Conservation (phyloP, 2,888 invertebrate species). For the Cabera pusaria region DNA sequence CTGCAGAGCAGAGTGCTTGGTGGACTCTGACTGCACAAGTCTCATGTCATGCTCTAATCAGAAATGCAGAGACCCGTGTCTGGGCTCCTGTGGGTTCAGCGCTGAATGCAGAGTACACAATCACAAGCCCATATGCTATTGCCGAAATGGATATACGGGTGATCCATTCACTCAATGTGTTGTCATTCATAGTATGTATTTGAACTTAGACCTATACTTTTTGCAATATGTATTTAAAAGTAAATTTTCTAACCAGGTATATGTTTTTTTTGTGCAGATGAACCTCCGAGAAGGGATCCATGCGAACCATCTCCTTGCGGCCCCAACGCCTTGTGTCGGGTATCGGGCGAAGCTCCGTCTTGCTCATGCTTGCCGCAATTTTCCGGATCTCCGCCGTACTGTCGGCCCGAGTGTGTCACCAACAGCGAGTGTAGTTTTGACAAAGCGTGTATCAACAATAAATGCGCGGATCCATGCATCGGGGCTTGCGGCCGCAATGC, state of each 20-base stretch:
- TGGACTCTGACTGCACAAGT: slow-evolving; percentile 90
- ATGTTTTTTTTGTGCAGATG: slow-evolving; percentile 40
- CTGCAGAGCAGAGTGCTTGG: slow-evolving; percentile 92
- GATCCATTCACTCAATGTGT: slow-evolving; percentile 90
- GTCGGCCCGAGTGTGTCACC: slow-evolving; percentile 92
- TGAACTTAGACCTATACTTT: no score
- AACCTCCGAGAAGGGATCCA: slow-evolving; percentile 66
- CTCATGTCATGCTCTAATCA: slow-evolving; percentile 90
- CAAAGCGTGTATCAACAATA: slow-evolving; percentile 90
- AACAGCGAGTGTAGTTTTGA: slow-evolving; percentile 91
- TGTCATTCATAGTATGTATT: slow-evolving; percentile 53
- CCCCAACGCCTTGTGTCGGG: slow-evolving; percentile 87
- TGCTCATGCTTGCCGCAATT: slow-evolving; percentile 89
- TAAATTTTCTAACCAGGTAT: no score
- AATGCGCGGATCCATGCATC: slow-evolving; percentile 91
- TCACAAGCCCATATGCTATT: slow-evolving; percentile 93
- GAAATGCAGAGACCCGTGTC: slow-evolving; percentile 91
- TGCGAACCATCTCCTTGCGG: slow-evolving; percentile 92
- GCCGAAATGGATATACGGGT: slow-evolving; percentile 88
- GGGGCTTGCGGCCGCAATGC: slow-evolving; percentile 91
- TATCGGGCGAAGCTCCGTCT: slow-evolving; percentile 80
- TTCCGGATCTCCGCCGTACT: slow-evolving; percentile 89
- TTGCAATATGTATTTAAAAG: no score
- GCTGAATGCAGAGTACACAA: slow-evolving; percentile 91
- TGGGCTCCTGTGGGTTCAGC: slow-evolving; percentile 89